Conservation (phyloP, 2,888 invertebrate species). For the Taphrorychus bicolor region DNA sequence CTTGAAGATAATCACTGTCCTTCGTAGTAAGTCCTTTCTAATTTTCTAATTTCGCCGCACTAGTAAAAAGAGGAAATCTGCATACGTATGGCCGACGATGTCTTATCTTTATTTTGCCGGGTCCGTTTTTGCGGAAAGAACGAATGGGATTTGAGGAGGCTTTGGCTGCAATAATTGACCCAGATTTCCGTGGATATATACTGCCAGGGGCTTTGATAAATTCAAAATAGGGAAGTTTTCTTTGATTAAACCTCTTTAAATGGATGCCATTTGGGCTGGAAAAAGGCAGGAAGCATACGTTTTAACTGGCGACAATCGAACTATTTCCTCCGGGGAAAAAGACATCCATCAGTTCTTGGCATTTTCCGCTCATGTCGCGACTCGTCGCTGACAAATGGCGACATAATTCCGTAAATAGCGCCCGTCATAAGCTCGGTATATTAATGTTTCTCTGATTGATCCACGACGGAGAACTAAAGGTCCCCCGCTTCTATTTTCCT, state of each 20-base stretch:
- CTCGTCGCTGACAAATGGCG: constrained; percentile 33
- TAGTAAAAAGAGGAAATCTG: constrained; percentile 37
- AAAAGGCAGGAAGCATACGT: constrained; percentile 4
- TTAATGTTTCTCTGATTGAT: constrained; percentile 36
- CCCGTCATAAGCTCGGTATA: constrained; percentile 29
- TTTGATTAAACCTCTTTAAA: constrained; percentile 7
- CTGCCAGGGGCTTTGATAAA: constrained; percentile 16
- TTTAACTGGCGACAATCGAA: constrained; percentile 15
- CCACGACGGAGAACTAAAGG: constrained; percentile 26
- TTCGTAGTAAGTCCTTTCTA: constrained; percentile 33
- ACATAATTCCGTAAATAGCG: constrained; percentile 33
- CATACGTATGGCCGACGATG: constrained; percentile 38
- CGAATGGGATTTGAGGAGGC: constrained; percentile 19
- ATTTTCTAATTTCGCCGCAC: constrained; percentile 37
- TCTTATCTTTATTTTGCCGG: constrained; percentile 35
- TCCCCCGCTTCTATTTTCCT: constrained; percentile 17
- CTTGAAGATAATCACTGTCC: constrained; percentile 30
- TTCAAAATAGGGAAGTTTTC: constrained; percentile 7
- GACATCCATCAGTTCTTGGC: constrained; percentile 31
- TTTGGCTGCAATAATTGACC: constrained; percentile 28
- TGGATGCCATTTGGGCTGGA: not conserved
- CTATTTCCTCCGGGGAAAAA: constrained; percentile 22
- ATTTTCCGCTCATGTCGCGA: constrained; percentile 27
- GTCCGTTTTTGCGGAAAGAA: constrained; percentile 28
- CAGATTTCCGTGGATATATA: constrained; percentile 7